Base-by-base conservation (phyloP, 2,888 invertebrate species). In the Operophtera brumata region DNA sequence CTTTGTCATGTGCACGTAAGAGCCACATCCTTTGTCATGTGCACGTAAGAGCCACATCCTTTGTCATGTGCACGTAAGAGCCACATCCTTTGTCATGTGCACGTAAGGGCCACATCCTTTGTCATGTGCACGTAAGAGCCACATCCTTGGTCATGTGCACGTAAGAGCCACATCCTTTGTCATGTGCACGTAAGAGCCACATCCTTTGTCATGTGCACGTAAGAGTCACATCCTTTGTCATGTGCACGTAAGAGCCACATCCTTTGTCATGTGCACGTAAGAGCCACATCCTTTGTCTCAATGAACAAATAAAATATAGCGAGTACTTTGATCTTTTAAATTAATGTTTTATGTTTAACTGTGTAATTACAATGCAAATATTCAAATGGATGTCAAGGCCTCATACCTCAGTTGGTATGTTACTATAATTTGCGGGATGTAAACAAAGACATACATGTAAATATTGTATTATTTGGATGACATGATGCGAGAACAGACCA, bases 211-310 rank as follows among this genome's bases (percentile, higher is more conserved):
- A n/a, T 37, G 13, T 26, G 3, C 13, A 46, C 14, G 11, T 13
- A 36, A 37, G 36, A 28, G 25, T 9, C 11, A 36, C 12, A 36
- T 37, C 28, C 46, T 46, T 46, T 46, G 46, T 46, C 46, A n/a
- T 37, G 13, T 26, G 3, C 13, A 46, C 14, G 11, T 13, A 36
- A 37, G 36, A 28, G 25, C 12, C 11, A 36, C 12, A 36, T 37
- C 28, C 46, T 46, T 46, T 46, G 46, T 46, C 46, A n/a, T 37
- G 13, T 26, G 3, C 13, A 46, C 14, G 11, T 13, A 36, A 37
- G 36, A 28, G 25, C 12, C 11, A 36, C 12, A 36, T 37, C 28
- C 46, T 46, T 46, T 46, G 46, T 46, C 46, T 37, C 11, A 7
- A 36, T 40, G 14, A 14, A 46, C 13, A 28, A 46, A 35, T 2